phyloP scores from a whole-genome alignment of 2,888 invertebrate genomes.

The Tineola bisselliella region DNA sequence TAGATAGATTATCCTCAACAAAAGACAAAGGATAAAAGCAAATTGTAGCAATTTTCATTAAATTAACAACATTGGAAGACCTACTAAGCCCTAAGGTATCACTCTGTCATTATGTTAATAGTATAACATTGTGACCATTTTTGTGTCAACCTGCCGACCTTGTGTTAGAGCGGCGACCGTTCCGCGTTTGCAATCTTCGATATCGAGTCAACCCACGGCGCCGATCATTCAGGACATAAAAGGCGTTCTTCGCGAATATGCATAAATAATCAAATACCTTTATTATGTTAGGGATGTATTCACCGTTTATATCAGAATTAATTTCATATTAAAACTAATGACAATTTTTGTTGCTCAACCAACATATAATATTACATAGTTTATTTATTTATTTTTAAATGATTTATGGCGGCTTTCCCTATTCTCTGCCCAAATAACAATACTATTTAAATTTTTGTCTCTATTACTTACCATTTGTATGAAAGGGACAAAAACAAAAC shows the following conservation, averaged over 20 bases:
- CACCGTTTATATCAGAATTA: not conserved
- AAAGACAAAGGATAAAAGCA: not conserved
- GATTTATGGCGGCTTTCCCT: no score
- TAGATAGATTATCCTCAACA: not conserved
- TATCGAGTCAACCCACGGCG: conserved; percentile 21
- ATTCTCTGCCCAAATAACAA: no score
- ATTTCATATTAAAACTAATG: no score
- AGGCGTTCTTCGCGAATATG: conserved; percentile 8
- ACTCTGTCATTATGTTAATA: not conserved
- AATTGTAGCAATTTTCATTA: not conserved
- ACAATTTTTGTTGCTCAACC: no score
- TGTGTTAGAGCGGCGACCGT: conserved; percentile 19
- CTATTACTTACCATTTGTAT: no score
- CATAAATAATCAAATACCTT: conserved; percentile 1
- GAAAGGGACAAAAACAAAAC: no score
- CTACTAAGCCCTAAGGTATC: not conserved
- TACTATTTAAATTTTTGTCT: no score
- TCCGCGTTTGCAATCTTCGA: conserved; percentile 18
- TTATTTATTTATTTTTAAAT: no score
- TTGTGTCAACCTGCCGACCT: conserved; percentile 27
- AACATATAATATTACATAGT: no score
- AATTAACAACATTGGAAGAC: not conserved
- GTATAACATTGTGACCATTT: conserved; percentile 23
- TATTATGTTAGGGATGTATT: not conserved
- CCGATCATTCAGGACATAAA: conserved; percentile 7